These are phyloP conservation scores for Chrysolina haemoptera DNA, from an alignment of 2,888 invertebrate genomes.

Conservation along the genomic window DNA sequence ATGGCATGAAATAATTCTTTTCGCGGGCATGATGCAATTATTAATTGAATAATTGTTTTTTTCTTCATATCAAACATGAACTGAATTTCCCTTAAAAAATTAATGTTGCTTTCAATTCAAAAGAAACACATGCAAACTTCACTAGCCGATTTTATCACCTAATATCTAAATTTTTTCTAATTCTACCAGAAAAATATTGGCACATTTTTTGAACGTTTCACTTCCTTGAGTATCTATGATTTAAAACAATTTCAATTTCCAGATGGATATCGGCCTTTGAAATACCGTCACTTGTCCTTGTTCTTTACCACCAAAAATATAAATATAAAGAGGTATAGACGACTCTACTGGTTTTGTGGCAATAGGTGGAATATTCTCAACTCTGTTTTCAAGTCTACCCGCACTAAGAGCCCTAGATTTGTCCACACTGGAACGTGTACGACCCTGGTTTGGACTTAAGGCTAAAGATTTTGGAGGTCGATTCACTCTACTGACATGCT, in stretches of 20 bases:
- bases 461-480: constrained; percentile 70
- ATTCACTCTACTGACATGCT: constrained; percentile 60
- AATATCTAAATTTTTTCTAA: constrained; percentile 22
- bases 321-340: constrained; percentile 75
- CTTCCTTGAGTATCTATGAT: constrained; percentile 3
- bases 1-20: too few relatives aligned
- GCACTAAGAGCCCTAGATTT: constrained; percentile 74
- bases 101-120: background rate
- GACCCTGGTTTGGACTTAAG: constrained; percentile 63
- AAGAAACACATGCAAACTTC: background rate
- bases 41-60: too few relatives aligned
- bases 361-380: constrained; percentile 55
- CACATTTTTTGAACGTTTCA: constrained; percentile 44
- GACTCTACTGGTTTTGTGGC: constrained; percentile 63
- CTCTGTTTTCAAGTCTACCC: constrained; percentile 71
- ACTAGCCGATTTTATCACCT: constrained; percentile 14
- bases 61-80: background rate
- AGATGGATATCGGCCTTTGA: constrained; percentile 83
- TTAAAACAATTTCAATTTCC: constrained; percentile 79
- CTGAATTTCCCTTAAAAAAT: background rate
- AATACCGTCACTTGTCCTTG: constrained; percentile 84
- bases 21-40: too few relatives aligned
- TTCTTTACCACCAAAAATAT: constrained; percentile 85
- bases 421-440: constrained; percentile 35
- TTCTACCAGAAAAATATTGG: constrained; percentile 41